Base-by-base conservation (phyloP, 1,140 invertebrate species). In the Anastatus disparis region DNA sequence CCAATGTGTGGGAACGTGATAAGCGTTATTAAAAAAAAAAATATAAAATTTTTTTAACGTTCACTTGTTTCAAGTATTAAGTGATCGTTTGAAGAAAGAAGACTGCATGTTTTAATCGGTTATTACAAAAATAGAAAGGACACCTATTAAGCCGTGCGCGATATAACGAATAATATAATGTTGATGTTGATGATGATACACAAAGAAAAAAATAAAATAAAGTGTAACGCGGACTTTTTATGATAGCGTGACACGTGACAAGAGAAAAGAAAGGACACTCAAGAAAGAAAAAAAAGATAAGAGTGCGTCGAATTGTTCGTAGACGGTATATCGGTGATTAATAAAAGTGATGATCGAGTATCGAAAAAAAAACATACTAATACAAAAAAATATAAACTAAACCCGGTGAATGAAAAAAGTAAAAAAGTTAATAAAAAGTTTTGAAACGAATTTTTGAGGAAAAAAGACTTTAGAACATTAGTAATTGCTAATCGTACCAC, bases 381-480 rank as follows among this genome's bases (percentile, higher is more conserved):
- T 68, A 20, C 40, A 58, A n/a, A n/a, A n/a, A n/a, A n/a, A n/a
- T n/a, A n/a, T n/a, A n/a, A n/a, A n/a, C n/a, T n/a, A n/a, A n/a
- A 68, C 17, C 56, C 66, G 56, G 56, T 69, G 55, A 59, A 67
- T 24, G 20, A 22, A 63, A 7, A 15, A n/a, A 13, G n/a, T n/a
- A n/a, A n/a, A n/a, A n/a, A n/a, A n/a, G n/a, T n/a, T n/a, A n/a
- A n/a, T n/a, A n/a, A 20, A 46, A 29, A 29, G 27, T 44, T 55
- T 27, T 31, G 17, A 44, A 40, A n/a, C 27, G 26, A 67, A 67
- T 67, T n/a, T n/a, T n/a, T 13, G 27, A 67, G 40, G 38, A 42
- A 42, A 61, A 42, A 70, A 70, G 58, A 70, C 67, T 70, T 63
- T n/a, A n/a, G n/a, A n/a, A n/a, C n/a, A n/a, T 53, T n/a, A 53